Base-by-base conservation (phyloP, 2,888 invertebrate species). In the Cerceris rybyensis region DNA sequence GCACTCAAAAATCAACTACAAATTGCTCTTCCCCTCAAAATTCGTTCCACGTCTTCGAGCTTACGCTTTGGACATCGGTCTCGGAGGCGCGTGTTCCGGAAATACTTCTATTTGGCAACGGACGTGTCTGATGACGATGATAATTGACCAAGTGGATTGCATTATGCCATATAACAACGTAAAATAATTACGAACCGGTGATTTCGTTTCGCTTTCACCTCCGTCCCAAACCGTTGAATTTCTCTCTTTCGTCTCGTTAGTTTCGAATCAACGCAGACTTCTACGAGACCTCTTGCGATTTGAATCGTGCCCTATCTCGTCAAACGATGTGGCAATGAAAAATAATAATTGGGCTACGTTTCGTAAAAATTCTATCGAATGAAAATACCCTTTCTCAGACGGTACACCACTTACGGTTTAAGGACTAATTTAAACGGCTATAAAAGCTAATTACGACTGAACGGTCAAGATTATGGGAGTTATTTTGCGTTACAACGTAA, bases 1-100 rank as follows among this genome's bases (percentile, higher is more conserved):
- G 85, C 84, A 87, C 86, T 87, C 82, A 75, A 84, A 75, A 84
- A 83, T 87, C 86, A 86, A 85, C 83, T 86, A 87, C 87, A 84
- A 2, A 4, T 64, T 81, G 84, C 73, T 17, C 39, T 60, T 61
- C 16, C 6, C 61, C 69, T 69, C 52, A n/a, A 75, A 75, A 75
- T 72, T 66, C 61, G 73, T 76, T 70, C 73, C 72, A 70, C 46
- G 61, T 75, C 75, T 83, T 85, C 80, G 77, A 80, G 82, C 84
- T 81, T 82, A 80, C 70, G 72, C 72, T 73, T 57, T 57, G 39
- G 58, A 66, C 68, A 41, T 71, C 55, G 60, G 65, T 81, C 73
- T 78, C 75, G 28, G 70, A 71, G 63, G 70, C 68, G 73, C 71
- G 63, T 41, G 67, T 60, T 61, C 63, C 80, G 70, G 75, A 66